Evolutionary conservation across 2,888 invertebrate species (phyloP).

Genomic region (Malacosoma neustria): DNA sequence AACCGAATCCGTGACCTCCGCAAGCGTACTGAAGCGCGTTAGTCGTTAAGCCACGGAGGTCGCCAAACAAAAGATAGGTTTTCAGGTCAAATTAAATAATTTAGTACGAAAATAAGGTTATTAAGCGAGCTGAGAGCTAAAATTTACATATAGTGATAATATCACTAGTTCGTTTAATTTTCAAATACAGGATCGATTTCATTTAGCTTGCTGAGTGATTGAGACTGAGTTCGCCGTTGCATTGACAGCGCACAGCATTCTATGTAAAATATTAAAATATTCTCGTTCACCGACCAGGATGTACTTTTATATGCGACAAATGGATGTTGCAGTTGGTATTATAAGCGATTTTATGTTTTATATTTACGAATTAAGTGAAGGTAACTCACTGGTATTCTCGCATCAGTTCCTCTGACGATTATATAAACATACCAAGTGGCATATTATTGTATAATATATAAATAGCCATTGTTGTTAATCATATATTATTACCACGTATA

Average conservation of each 20-base stretch:
- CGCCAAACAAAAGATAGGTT: no score
- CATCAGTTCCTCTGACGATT: no score
- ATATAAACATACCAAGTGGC: no score
- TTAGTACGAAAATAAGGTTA: not conserved
- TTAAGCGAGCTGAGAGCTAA: not conserved
- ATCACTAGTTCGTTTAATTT: conserved; percentile 52
- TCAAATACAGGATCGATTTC: conserved; percentile 52
- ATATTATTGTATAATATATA: no score
- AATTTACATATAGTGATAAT: conserved; percentile 22
- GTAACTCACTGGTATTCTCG: no score
- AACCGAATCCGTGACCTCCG: no score
- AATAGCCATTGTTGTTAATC: no score
- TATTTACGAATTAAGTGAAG: no score
- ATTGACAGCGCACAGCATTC: conserved; percentile 62
- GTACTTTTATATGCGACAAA: conserved; percentile 23
- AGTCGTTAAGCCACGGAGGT: no score
- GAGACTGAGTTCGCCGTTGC: conserved; percentile 46
- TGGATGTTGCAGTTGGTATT: conserved; percentile 41
- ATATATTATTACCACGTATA: no score
- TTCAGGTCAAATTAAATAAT: no score
- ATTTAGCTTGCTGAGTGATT: conserved; percentile 56
- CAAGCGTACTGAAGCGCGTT: no score
- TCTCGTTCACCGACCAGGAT: conserved; percentile 30
- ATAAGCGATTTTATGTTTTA: not conserved
- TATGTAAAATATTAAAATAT: conserved; percentile 70